These are phyloP conservation scores for Hypsopygia costalis DNA, from an alignment of 2,888 invertebrate genomes.

Conservation along the genomic window DNA sequence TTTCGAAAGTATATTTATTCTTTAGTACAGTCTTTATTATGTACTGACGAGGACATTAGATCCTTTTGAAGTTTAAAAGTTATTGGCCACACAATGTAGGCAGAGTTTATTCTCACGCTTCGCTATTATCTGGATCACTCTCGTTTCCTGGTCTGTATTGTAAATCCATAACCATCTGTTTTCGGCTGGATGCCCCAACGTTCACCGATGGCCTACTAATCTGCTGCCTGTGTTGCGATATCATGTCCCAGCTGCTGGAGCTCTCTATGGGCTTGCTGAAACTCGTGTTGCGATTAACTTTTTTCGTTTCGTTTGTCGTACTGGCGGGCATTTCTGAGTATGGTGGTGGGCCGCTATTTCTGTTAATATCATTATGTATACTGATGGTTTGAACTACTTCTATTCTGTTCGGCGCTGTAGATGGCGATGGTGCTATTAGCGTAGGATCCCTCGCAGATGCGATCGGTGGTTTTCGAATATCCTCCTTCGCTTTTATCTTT, in stretches of 20 bases:
- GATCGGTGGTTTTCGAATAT: too few species aligned
- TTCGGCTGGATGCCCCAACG: slow-evolving; percentile 16
- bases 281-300: slow-evolving; percentile 47
- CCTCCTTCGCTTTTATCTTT: too few species aligned
- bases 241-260: slow-evolving; percentile 71
- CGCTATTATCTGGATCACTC: slow-evolving; percentile 39
- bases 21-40: too few species aligned
- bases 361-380: slow-evolving; percentile 52
- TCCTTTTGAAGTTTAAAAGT: too few species aligned
- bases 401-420: neutral
- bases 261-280: slow-evolving; percentile 47
- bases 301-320: slow-evolving; percentile 33
- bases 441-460: slow-evolving; percentile 18
- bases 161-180: slow-evolving; percentile 50
- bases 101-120: slow-evolving; percentile 30
- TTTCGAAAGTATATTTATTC: too few species aligned
- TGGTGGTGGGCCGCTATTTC: slow-evolving; percentile 61
- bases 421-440: slow-evolving; percentile 17
- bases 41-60: too few species aligned
- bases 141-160: slow-evolving; percentile 37
- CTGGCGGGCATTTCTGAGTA: slow-evolving; percentile 36
- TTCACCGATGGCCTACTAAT: slow-evolving; percentile 38
- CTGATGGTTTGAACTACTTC: neutral
- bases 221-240: slow-evolving; percentile 74
- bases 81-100: too few species aligned